A percentile compares a stretch with the other conserved stretches of the same genome.
These are phyloP conservation scores for Callyntrura sp. DNA, from an alignment of 2,888 invertebrate species.

Conservation along the genomic window DNA sequence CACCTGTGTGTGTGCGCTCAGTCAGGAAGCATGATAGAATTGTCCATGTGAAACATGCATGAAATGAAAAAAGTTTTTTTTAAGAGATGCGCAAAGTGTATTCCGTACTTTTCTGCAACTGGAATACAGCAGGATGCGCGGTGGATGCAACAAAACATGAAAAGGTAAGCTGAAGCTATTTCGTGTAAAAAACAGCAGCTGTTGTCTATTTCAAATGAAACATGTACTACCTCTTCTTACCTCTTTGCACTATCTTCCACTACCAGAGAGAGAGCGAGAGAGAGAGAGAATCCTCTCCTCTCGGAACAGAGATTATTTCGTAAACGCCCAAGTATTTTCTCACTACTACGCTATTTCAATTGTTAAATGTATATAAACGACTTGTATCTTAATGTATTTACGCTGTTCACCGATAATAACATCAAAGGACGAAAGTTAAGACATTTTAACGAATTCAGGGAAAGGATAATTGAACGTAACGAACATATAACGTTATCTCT, in stretches of 20 bases:
- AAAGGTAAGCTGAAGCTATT: no score
- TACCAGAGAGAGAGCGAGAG: neutral
- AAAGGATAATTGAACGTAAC: constrained; percentile 14
- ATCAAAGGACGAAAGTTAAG: neutral
- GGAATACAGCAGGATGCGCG: constrained; percentile 11
- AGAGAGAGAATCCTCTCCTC: no score
- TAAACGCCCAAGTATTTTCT: constrained; percentile 71
- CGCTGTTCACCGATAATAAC: constrained; percentile 7
- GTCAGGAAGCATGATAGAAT: constrained; percentile 21
- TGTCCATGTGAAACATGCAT: neutral
- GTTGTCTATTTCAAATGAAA: constrained; percentile 36
- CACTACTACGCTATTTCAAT: constrained; percentile 18
- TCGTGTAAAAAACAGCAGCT: constrained; percentile 39
- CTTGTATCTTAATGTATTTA: constrained; percentile 19
- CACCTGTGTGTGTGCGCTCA: neutral
- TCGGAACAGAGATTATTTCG: constrained; percentile 54
- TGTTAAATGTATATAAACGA: constrained; percentile 1
- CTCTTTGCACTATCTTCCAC: constrained; percentile 5
- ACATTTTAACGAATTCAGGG: neutral
- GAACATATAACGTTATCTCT: neutral
- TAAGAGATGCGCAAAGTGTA: constrained; percentile 19
- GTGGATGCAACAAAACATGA: neutral
- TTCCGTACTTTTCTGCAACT: constrained; percentile 33
- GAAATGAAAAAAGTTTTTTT: constrained; percentile 20
- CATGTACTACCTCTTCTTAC: no score